Percentiles rank a stretch among this genome's conserved stretches.
Conservation (phyloP, 2,113 vertebrate species). For the Lipophrys pholis region DNA sequence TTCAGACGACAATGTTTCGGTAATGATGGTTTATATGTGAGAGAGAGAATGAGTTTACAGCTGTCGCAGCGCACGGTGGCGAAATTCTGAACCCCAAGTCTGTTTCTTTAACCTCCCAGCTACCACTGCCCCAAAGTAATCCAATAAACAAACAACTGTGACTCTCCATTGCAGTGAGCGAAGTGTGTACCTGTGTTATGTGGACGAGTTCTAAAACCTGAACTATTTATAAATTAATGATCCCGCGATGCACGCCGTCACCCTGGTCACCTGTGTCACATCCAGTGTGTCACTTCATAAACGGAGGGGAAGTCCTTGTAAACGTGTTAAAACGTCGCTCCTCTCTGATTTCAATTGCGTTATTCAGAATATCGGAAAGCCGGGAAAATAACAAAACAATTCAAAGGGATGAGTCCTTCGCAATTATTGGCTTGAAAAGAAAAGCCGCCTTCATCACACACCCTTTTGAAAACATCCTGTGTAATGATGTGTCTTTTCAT, state of each 20-base stretch:
- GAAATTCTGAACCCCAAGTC: too few relatives aligned
- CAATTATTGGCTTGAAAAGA: neutral
- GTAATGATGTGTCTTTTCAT: neutral
- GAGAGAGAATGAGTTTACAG: too few relatives aligned
- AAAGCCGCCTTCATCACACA: neutral
- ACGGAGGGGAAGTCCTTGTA: conserved; percentile 42
- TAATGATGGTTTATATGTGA: too few relatives aligned
- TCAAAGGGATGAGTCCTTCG: neutral
- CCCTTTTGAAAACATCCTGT: too few relatives aligned
- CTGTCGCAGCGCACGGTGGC: too few relatives aligned
- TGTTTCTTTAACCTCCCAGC: too few relatives aligned
- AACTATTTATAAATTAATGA: conserved; percentile 33
- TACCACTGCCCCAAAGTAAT: too few relatives aligned
- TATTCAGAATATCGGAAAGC: conserved; percentile 20
- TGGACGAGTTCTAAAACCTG: conserved; percentile 18
- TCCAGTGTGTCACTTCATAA: conserved; percentile 43
- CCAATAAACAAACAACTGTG: neutral
- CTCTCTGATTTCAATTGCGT: conserved; percentile 57
- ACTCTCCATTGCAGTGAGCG: conserved; percentile 1
- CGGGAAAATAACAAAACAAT: neutral
- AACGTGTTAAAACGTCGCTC: conserved; percentile 59
- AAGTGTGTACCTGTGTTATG: conserved; percentile 10
- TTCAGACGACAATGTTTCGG: too few relatives aligned
- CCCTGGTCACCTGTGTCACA: conserved; percentile 28
- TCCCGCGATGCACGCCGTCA: conserved; percentile 16